phyloP scores from a whole-genome alignment of 2,113 vertebrate genomes.

The Struthidea cinerea region DNA sequence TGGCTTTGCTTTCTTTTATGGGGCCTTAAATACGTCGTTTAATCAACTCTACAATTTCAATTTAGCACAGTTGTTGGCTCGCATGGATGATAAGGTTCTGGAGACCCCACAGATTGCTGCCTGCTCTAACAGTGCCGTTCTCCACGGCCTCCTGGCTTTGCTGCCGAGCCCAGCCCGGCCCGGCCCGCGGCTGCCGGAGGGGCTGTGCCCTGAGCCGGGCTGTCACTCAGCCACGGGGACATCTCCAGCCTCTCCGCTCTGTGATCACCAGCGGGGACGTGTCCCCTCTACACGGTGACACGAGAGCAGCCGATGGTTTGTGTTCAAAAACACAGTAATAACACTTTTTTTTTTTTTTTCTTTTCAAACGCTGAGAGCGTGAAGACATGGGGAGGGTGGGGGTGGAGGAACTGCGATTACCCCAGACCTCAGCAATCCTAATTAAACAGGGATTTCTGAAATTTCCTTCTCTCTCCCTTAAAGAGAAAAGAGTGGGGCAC shows the following conservation, averaged over 20 bases:
- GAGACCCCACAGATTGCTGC: slow-evolving; percentile 62
- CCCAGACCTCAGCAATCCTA: background rate
- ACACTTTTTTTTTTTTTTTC: background rate
- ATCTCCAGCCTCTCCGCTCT: background rate
- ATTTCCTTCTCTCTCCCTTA: background rate
- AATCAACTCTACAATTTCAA: slow-evolving; percentile 71
- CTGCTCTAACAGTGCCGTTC: slow-evolving; percentile 3
- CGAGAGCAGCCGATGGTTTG: background rate
- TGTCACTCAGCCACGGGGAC: slow-evolving; percentile 5
- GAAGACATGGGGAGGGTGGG: background rate
- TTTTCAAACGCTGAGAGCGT: background rate
- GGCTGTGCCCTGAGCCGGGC: background rate
- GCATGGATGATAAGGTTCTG: slow-evolving; percentile 59
- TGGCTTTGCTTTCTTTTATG: slow-evolving; percentile 45
- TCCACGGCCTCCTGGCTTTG: background rate
- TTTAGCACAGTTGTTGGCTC: slow-evolving; percentile 68
- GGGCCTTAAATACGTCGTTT: slow-evolving; percentile 69
- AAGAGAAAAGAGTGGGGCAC: background rate
- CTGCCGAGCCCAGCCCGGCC: background rate
- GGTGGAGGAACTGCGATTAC: background rate
- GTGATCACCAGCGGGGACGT: background rate
- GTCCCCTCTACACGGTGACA: background rate
- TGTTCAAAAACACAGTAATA: background rate
- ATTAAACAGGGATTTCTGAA: background rate
- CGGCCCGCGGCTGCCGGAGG: background rate